Percentiles rank a stretch among this genome's conserved stretches.
These are phyloP conservation scores for Nymphalis io DNA, from an alignment of 1,140 invertebrate species.

Conservation along the genomic window DNA sequence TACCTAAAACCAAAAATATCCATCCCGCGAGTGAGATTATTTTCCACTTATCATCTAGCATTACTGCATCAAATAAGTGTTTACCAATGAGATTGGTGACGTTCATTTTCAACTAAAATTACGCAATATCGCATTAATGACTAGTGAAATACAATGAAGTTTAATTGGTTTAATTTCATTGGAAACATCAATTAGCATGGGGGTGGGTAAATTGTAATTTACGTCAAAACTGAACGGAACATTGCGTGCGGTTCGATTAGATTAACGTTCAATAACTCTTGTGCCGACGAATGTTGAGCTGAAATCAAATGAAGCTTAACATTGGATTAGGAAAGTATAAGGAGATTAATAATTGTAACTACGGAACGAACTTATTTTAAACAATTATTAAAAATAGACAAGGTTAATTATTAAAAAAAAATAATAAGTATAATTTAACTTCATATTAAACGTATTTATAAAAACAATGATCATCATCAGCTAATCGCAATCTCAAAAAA, in stretches of 20 bases:
- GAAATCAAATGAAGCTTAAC: constrained; percentile 26
- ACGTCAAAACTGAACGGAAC: constrained; percentile 43
- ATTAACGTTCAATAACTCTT: constrained; percentile 45
- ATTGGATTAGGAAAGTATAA: constrained; percentile 18
- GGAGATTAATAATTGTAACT: not conserved
- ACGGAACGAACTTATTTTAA: not conserved
- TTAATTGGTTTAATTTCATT: constrained; percentile 63
- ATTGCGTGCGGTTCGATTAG: constrained; percentile 45
- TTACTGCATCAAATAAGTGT: constrained; percentile 17
- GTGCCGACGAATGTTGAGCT: constrained; percentile 16
- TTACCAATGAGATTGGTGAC: not conserved
- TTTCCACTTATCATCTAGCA: not conserved
- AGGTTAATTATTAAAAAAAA: not conserved
- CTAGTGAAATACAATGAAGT: constrained; percentile 59
- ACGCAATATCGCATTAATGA: constrained; percentile 46
- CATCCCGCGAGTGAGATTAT: constrained; percentile 13
- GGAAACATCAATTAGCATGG: constrained; percentile 61
- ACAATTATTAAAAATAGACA: not conserved
- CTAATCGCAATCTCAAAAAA: no score
- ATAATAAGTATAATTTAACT: not conserved
- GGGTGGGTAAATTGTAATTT: constrained; percentile 53
- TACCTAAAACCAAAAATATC: constrained; percentile 24
- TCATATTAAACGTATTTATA: no score
- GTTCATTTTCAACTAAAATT: constrained; percentile 42
- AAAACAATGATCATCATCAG: no score